A percentile compares a stretch with the other conserved stretches of the same genome.
Conservation (phyloP, 2,888 invertebrate species). For the Tuta absoluta region DNA sequence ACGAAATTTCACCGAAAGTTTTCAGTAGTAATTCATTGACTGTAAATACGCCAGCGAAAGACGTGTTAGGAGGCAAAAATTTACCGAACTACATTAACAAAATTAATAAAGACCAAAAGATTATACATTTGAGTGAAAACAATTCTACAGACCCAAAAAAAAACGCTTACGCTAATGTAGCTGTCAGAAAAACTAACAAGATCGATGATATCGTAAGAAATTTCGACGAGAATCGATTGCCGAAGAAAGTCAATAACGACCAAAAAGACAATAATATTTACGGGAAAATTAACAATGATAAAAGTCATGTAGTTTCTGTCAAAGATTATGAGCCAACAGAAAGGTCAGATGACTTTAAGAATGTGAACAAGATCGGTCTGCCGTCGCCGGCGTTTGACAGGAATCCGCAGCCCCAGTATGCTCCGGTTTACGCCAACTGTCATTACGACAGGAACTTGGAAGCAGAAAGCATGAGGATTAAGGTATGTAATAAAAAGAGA, state of each 20-base stretch:
- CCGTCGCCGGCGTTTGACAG: conserved; percentile 64
- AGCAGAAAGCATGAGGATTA: conserved; percentile 64
- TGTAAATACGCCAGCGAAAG: conserved; percentile 90
- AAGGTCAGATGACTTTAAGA: conserved; percentile 43
- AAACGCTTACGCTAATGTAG: conserved; percentile 69
- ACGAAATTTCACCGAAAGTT: conserved; percentile 86
- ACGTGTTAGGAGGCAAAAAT: conserved; percentile 86
- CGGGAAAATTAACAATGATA: conserved; percentile 64
- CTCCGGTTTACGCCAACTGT: conserved; percentile 66
- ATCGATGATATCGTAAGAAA: conserved; percentile 76
- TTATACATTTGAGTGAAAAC: conserved; percentile 64
- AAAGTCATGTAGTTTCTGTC: conserved; percentile 33
- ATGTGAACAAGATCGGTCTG: conserved; percentile 39
- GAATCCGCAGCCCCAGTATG: conserved; percentile 69
- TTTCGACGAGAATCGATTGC: conserved; percentile 67
- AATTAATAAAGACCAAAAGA: conserved; percentile 69
- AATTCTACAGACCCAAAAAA: conserved; percentile 64
- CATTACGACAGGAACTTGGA: conserved; percentile 72
- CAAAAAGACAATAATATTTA: conserved; percentile 64
- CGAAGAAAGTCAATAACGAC: conserved; percentile 72
- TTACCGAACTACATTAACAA: conserved; percentile 83
- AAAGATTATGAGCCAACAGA: conserved; percentile 44
- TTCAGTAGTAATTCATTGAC: conserved; percentile 89
- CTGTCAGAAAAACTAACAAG: conserved; percentile 67
- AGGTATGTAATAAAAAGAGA: conserved; percentile 46